Evolutionary conservation across 2,113 vertebrate species (phyloP).

Genomic region (Copsychus sechellarum): DNA sequence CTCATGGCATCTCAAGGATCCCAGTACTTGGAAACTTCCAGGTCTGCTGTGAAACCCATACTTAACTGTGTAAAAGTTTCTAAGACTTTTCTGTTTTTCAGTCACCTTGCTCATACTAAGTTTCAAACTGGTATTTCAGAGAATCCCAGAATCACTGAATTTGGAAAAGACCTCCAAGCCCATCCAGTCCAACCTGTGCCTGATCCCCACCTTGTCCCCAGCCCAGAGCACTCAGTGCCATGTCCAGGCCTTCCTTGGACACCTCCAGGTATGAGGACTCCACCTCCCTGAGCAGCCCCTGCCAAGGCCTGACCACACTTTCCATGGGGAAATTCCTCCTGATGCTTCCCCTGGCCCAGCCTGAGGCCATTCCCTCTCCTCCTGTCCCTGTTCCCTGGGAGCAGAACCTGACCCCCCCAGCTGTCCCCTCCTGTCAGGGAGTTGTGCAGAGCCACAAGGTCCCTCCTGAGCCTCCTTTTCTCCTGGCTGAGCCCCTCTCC

Average conservation of each 20-base stretch:
- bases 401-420: neutral
- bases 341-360: neutral
- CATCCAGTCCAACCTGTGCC: neutral
- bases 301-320: neutral
- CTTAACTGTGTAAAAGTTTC: neutral
- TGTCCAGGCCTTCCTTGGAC: accelerated
- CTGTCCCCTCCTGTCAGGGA: neutral
- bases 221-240: neutral
- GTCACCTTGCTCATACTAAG: neutral
- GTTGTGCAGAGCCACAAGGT: neutral
- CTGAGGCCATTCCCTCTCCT: neutral
- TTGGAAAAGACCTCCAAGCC: neutral
- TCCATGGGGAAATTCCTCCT: neutral
- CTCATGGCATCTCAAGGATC: accelerated
- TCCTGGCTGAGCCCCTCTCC: neutral
- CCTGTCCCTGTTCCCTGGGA: neutral
- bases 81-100: neutral
- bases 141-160: neutral
- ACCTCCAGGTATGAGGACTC: neutral
- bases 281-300: neutral
- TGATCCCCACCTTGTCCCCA: neutral
- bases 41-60: neutral
- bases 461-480: neutral
- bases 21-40: neutral
- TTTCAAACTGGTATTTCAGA: neutral